Conservation (phyloP, 1,140 invertebrate species). For the Trichonephila inaurata region DNA sequence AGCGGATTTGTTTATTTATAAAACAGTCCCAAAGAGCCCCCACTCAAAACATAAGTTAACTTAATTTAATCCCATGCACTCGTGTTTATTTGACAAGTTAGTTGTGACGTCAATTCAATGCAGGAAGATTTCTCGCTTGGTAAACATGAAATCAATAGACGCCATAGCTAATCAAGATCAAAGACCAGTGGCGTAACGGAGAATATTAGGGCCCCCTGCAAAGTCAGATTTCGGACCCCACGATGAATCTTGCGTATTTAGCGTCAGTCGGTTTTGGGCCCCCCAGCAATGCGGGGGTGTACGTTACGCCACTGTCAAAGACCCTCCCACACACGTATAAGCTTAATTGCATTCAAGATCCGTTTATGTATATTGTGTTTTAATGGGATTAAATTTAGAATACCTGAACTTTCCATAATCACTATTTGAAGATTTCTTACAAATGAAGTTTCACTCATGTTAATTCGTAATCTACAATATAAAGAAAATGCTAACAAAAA, state of each 20-base stretch:
- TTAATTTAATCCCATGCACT: not conserved
- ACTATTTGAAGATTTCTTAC: not conserved
- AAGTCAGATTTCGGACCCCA: too few relatives aligned
- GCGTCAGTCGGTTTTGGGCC: too few relatives aligned
- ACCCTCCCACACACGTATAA: not conserved
- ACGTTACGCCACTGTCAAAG: too few relatives aligned
- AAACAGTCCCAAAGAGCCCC: not conserved
- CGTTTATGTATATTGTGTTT: not conserved
- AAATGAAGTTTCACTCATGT: not conserved
- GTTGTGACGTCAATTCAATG: not conserved
- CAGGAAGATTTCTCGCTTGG: constrained; percentile 7
- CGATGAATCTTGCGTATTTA: too few relatives aligned
- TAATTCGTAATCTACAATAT: too few relatives aligned
- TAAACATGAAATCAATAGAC: constrained; percentile 21
- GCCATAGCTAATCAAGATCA: constrained; percentile 11
- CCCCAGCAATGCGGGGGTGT: too few relatives aligned
- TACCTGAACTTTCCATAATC: not conserved
- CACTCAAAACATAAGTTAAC: not conserved
- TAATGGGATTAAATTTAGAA: not conserved
- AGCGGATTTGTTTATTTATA: too few relatives aligned
- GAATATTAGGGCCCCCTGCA: too few relatives aligned
- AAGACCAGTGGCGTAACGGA: not conserved
- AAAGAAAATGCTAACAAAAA: too few relatives aligned
- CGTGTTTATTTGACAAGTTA: not conserved
- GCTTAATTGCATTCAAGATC: constrained; percentile 21